A percentile compares a stretch with the other conserved stretches of the same genome.
phyloP scores from a whole-genome alignment of 2,113 vertebrate species.

The Poeciliopsis retropinna region DNA sequence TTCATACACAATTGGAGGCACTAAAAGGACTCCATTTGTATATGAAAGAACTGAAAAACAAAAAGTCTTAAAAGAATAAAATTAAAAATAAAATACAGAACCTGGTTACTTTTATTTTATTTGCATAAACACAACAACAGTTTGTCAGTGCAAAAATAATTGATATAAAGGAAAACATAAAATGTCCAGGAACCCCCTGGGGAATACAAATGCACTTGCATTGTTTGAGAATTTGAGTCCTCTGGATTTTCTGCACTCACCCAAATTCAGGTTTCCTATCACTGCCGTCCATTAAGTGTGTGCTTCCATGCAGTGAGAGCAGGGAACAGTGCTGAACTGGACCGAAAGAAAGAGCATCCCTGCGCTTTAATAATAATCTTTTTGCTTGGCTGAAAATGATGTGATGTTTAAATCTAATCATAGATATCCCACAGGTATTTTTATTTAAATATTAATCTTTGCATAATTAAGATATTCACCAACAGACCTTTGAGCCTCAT shows the following conservation, averaged over 20 bases:
- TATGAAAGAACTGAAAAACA: too few species aligned
- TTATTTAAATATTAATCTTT: background rate
- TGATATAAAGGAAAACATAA: background rate
- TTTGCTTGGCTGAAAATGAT: background rate
- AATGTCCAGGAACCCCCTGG: background rate
- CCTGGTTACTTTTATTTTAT: background rate
- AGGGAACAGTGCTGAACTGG: background rate
- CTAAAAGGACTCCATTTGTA: background rate
- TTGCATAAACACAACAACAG: too few species aligned
- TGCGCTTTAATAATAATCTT: background rate
- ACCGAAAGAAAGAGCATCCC: background rate
- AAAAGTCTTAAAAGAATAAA: background rate
- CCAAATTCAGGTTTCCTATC: background rate
- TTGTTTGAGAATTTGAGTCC: background rate
- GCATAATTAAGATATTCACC: background rate
- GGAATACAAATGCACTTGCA: background rate
- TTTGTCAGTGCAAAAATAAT: too few species aligned
- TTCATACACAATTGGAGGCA: background rate
- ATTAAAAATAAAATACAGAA: background rate
- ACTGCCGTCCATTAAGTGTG: background rate
- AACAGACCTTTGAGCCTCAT: too few species aligned
- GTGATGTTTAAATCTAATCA: background rate
- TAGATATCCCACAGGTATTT: background rate
- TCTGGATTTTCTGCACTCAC: background rate
- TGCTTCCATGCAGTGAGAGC: background rate